Evolutionary conservation across 2,113 vertebrate species (phyloP), one percentile per base, ranked within the genome.

Genomic region (Athene cunicularia): DNA sequence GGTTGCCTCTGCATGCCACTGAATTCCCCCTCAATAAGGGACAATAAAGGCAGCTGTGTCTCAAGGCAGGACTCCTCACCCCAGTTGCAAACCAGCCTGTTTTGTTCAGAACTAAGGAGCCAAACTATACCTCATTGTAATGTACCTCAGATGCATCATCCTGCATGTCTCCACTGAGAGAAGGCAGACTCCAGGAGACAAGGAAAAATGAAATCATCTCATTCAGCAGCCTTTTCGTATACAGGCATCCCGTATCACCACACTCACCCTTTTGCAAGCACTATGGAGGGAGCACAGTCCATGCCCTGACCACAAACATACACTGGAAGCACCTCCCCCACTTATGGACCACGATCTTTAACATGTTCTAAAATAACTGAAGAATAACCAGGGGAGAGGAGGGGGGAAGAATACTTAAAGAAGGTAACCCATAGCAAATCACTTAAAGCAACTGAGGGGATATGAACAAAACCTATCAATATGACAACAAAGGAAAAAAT

Each of bases 111-210:
- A 37, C 53, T 55, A 59, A 80, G 39, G 37, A 70, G 60, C 5
- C 26, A 47, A 86, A 21, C 6, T 11, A 2, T 0, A 39, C 6
- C 27, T 37, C n/a, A 41, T 1, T 19, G 27, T 43, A 30, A 62
- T 0, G 9, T 4, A 76, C 35, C 33, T 35, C 68, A 43, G 56
- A 30, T 62, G 70, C 60, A 79, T 5, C 47, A 32, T 0, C 14
- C 47, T 23, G 28, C 0, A 0, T 1, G 3, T 35, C 66, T 45
- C 9, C 66, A 74, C 14, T 7, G 30, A 47, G 19, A 66, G 24
- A 60, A 90, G 32, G 23, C 9, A 41, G 67, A 47, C 5, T 23
- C 63, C 49, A 33, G 14, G 41, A 62, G 62, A 73, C n/a, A 30
- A 27, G n/a, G 30, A 49, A 37, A 37, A 37, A 30, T n/a, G 22